phyloP scores from a whole-genome alignment of 2,888 invertebrate genomes.

The Tryphoninae sp. region DNA sequence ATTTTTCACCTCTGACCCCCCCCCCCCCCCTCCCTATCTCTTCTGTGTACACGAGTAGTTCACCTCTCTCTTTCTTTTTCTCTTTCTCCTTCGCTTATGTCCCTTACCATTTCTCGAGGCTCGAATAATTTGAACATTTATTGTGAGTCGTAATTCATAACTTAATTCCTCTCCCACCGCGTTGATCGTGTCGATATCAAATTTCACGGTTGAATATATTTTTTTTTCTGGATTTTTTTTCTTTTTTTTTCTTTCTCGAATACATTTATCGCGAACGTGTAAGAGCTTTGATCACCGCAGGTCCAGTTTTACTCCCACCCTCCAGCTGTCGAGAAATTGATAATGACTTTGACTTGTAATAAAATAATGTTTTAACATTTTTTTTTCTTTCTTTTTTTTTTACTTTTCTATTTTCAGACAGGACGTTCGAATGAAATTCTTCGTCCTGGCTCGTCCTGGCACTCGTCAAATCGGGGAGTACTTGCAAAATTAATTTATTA shows the following conservation, averaged over 20 bases:
- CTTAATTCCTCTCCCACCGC: slow-evolving; percentile 56
- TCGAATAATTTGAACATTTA: slow-evolving; percentile 64
- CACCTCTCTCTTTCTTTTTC: slow-evolving; percentile 53
- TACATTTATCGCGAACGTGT: slow-evolving; percentile 30
- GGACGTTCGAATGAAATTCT: too few species aligned
- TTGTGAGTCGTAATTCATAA: slow-evolving; percentile 63
- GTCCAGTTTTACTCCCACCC: not conserved
- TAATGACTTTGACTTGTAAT: too few species aligned
- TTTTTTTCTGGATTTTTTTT: slow-evolving; percentile 12
- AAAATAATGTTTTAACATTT: too few species aligned
- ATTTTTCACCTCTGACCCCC: slow-evolving; percentile 67
- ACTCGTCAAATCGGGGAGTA: too few species aligned
- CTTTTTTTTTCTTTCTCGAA: slow-evolving; percentile 1
- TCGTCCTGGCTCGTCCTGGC: too few species aligned
- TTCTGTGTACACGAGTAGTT: slow-evolving; percentile 20
- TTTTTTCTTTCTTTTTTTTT: too few species aligned
- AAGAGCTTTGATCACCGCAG: not conserved
- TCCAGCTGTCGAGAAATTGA: too few species aligned
- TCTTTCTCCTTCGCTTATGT: slow-evolving; percentile 40
- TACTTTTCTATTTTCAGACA: too few species aligned
- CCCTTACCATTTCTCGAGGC: slow-evolving; percentile 54
- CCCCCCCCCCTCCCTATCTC: not conserved
- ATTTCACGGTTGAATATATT: slow-evolving; percentile 52
- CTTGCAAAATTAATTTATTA: too few species aligned
- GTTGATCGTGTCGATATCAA: slow-evolving; percentile 54